Evolutionary conservation across 2,888 invertebrate species (phyloP).

Genomic region (Tiliacea aurago): DNA sequence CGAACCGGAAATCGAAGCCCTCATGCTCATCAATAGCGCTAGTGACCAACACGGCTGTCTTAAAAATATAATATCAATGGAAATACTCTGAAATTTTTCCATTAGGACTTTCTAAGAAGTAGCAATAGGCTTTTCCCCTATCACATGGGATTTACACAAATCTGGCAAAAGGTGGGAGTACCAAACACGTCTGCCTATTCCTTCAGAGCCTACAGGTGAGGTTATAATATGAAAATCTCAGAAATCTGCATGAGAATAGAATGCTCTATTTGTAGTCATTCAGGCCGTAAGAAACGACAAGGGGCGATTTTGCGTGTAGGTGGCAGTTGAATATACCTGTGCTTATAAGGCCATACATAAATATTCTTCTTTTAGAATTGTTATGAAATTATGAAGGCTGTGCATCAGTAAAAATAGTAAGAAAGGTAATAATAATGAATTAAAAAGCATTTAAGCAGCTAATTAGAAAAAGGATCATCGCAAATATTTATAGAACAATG

Average conservation of each 20-base stretch:
- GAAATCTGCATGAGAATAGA: slow-evolving; percentile 2
- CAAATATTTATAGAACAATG: neutral
- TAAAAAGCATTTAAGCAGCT: neutral
- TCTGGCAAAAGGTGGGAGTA: neutral
- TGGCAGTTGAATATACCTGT: neutral
- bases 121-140: neutral
- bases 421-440: neutral
- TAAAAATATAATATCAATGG: neutral
- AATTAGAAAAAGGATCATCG: neutral
- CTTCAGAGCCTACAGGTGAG: neutral
- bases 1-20: neutral
- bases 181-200: neutral
- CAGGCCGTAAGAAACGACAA: neutral
- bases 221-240: neutral
- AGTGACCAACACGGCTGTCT: neutral
- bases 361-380: neutral
- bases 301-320: neutral
- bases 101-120: neutral
- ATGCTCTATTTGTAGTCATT: slow-evolving; percentile 6
- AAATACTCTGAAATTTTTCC: neutral
- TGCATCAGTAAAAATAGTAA: neutral
- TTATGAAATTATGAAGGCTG: neutral
- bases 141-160: neutral
- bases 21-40: neutral
- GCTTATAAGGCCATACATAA: neutral